Conservation (phyloP, 1,140 invertebrate species). For the Pogonognathellus flavescens region DNA sequence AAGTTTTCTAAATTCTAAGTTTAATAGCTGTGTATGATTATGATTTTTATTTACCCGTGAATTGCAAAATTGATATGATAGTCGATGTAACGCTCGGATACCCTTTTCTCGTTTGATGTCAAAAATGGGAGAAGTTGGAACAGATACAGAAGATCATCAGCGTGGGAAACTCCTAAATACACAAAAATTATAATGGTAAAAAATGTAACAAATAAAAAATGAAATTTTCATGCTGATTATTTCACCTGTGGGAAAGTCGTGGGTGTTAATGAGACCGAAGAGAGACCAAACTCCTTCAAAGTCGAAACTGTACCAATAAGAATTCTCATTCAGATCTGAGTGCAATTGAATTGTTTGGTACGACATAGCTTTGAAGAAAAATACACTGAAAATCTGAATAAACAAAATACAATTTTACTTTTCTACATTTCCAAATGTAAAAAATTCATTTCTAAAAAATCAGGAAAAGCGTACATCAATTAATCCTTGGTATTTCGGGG, state of each 20-base stretch:
- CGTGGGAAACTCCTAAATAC: conserved; percentile 18
- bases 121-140: conserved; percentile 56
- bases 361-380: conserved; percentile 63
- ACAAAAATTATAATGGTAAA: background rate
- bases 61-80: conserved; percentile 65
- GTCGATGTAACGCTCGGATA: conserved; percentile 61
- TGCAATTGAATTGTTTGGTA: conserved; percentile 60
- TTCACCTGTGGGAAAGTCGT: background rate
- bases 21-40: background rate
- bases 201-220: no score
- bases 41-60: conserved; percentile 57
- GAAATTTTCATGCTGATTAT: background rate
- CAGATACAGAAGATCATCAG: conserved; percentile 65
- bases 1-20: background rate
- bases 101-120: conserved; percentile 50
- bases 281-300: conserved; percentile 53
- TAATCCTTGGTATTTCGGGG: conserved; percentile 59
- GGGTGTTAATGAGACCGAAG: background rate
- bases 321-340: conserved; percentile 45
- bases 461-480: conserved; percentile 60
- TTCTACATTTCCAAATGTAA: background rate
- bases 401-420: background rate
- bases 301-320: conserved; percentile 64
- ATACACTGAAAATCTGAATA: conserved; percentile 60
- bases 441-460: background rate